These are phyloP conservation scores for Apodemia mormo DNA, from an alignment of 2,888 invertebrate genomes.

Conservation along the genomic window DNA sequence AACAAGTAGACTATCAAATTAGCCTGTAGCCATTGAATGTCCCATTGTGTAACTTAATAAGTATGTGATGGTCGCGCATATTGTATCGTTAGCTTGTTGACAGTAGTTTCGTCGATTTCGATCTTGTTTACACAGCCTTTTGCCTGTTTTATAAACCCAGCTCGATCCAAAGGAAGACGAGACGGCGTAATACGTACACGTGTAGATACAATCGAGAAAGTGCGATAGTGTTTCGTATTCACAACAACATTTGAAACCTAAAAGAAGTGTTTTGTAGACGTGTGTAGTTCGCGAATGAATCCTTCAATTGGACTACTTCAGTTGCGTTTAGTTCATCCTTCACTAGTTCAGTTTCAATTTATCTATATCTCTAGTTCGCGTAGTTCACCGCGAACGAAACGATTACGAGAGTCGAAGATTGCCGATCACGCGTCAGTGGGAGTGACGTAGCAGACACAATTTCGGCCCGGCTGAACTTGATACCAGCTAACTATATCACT, in stretches of 20 bases:
- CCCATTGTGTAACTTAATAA: constrained; percentile 9
- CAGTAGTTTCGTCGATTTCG: constrained; percentile 3
- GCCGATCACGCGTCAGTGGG: too few species aligned
- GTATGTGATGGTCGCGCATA: constrained; percentile 2
- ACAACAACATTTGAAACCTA: background rate
- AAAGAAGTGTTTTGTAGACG: too few species aligned
- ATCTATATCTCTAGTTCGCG: too few species aligned
- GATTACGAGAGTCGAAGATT: too few species aligned
- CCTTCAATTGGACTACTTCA: too few species aligned
- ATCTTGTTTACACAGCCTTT: background rate
- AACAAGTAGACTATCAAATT: constrained; percentile 14
- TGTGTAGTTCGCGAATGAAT: too few species aligned
- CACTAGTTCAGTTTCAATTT: too few species aligned
- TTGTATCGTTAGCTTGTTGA: background rate
- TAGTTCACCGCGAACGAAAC: too few species aligned
- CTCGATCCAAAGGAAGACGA: background rate
- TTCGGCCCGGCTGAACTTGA: too few species aligned
- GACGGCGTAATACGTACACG: background rate
- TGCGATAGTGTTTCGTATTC: background rate
- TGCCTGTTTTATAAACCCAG: constrained; percentile 14
- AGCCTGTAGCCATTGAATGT: constrained; percentile 11
- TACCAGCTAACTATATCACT: too few species aligned
- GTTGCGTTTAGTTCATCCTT: too few species aligned
- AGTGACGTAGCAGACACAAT: too few species aligned
- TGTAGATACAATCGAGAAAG: constrained; percentile 1